Conservation (phyloP, 1,140 invertebrate genomes). For the Brachystomella parvula region DNA sequence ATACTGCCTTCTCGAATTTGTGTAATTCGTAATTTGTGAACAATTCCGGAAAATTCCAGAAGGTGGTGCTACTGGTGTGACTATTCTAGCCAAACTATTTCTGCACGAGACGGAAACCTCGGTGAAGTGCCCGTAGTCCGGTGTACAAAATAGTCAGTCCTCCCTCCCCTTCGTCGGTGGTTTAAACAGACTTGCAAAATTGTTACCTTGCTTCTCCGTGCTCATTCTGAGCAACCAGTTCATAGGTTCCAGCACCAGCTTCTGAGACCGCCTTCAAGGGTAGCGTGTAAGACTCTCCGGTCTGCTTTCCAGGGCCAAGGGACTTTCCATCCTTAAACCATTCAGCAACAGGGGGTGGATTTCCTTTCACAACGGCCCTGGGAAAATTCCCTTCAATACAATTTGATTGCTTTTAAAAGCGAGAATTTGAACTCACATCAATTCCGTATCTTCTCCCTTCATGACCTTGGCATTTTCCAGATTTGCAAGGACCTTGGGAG, state of each 20-base stretch:
- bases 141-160: too few species aligned
- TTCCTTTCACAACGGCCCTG: slow-evolving; percentile 59
- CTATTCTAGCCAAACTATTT: too few species aligned
- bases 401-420: slow-evolving; percentile 58
- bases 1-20: too few species aligned
- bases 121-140: too few species aligned
- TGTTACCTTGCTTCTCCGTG: slow-evolving; percentile 57
- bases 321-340: slow-evolving; percentile 54
- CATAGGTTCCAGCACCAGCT: slow-evolving; percentile 54
- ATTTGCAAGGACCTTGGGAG: slow-evolving; percentile 62
- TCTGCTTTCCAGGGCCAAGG: neutral
- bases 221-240: slow-evolving; percentile 66
- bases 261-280: slow-evolving; percentile 11
- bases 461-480: slow-evolving; percentile 59
- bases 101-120: too few species aligned
- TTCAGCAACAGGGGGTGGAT: slow-evolving; percentile 73
- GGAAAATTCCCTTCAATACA: slow-evolving; percentile 45
- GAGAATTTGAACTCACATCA: slow-evolving; percentile 53
- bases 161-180: neutral
- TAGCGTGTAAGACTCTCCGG: neutral
- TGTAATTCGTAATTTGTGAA: too few species aligned
- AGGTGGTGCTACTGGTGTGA: too few species aligned
- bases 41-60: too few species aligned
- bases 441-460: slow-evolving; percentile 61
- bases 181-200: neutral